Base-by-base conservation (phyloP, 2,888 invertebrate genomes). In the Dione vanillae region DNA sequence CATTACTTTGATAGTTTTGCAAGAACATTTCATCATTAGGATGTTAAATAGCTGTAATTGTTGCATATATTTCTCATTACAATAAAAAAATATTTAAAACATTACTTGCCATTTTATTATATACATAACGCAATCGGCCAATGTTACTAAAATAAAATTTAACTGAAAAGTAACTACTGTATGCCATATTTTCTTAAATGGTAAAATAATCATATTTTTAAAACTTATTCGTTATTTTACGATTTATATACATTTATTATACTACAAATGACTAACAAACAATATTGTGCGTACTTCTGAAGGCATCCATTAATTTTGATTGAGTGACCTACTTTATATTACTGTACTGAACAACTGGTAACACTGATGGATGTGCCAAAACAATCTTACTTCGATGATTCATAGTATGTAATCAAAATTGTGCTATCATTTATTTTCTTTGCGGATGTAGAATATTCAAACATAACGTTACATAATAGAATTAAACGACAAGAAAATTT, bases 341-440 rank as follows among this genome's bases (percentile, higher is more conserved):
- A 37, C 16, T 37, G n/a, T 7, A 49, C 27, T 8, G 27, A 11
- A 27, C 14, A 49, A 49, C 49, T 58, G 35, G 41, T 11, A 59
- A 49, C 65, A 49, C 37, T 65, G 64, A 69, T 59, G 27, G 16
- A 69, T 69, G 47, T 56, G 58, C 49, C 58, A 65, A 51, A 58
- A 65, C 49, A 65, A 35, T 59, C 58, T 64, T 40, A 58, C 49
- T 43, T 37, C 37, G 14, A 12, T 52, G 52, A 68, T 52, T 52
- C 51, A 68, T 68, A 43, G 43, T 52, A 43, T 7, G 16, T 12
- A 43, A 35, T 41, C 2, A 52, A 51, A 61, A 16, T 51, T 20
- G n/a, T 62, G 19, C 51, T 52, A 40, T 59, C 14, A 68, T 65
- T n/a, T 47, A 56, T 56, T 45, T 45, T 61, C 61, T 61, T 61